Evolutionary conservation across 2,113 vertebrate genomes (phyloP), one percentile per base, ranked within the genome.

Genomic region (Brachypteracias leptosomus): DNA sequence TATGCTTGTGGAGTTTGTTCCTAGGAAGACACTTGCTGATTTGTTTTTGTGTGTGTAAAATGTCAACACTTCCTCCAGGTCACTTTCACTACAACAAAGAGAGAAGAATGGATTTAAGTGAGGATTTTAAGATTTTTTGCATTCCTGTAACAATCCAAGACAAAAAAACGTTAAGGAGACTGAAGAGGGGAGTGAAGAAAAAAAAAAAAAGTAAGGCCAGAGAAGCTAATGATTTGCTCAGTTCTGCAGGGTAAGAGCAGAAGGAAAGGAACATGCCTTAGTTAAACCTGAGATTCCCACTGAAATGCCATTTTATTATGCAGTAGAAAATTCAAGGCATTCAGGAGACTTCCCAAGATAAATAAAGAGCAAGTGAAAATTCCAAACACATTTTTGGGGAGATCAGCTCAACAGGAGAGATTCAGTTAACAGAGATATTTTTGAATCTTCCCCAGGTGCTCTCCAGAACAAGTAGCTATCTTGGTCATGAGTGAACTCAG

Each of bases 11-110:
- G 97, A 95, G 94, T 98, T 98, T 70, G 98, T 95, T 86, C 99
- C 99, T 72, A 99, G 96, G 97, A 99, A 99, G 96, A 99, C 96
- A 68, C 98, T 98, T 87, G 99, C 98, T 46, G 99, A 99, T 96
- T 99, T 99, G 97, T 98, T 99, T 97, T 99, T 99, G 90, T 99
- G 99, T 5, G 98, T 99, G 96, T 99, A 99, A 98, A 98, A 99
- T 19, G 99, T 99, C 94, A 99, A 97, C 62, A 99, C 98, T 92
- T 99, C 98, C 85, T 99, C 99, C 96, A 99, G 96, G 91, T 99
- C 99, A 49, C 94, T 98, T 98, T 99, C 99, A 98, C 99, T 99
- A 95, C 84, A 97, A 95, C 58, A 93, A 94, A 83, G 78, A 95
- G 42, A 93, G n/a, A 90, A 95, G 87, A 90, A 96, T 77, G 17